phyloP scores from a whole-genome alignment of 2,113 vertebrate species.

The Hypomesus transpacificus region DNA sequence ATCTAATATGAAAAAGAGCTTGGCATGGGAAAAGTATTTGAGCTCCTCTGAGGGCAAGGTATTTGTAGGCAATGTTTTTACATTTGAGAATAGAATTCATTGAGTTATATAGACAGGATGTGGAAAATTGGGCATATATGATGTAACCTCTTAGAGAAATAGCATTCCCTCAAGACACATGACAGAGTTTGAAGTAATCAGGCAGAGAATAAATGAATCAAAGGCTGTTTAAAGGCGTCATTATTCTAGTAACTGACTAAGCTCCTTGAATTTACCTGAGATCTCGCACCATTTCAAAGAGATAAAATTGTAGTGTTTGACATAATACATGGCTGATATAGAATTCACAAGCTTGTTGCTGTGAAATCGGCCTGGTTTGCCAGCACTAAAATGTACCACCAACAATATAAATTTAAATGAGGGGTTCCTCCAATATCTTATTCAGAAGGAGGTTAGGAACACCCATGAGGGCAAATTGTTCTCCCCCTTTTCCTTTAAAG shows the following conservation, averaged over 20 bases:
- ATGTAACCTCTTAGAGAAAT: not conserved
- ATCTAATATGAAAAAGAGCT: no score
- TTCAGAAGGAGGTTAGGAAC: not conserved
- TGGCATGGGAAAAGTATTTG: no score
- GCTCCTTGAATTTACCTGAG: slow-evolving; percentile 25
- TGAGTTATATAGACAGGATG: no score
- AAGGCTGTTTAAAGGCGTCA: slow-evolving; percentile 27
- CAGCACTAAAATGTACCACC: not conserved
- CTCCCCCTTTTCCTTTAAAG: no score
- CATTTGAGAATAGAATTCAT: no score
- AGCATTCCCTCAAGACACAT: not conserved
- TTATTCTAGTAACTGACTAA: slow-evolving; percentile 29
- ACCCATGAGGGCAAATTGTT: no score
- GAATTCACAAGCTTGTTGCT: slow-evolving; percentile 35
- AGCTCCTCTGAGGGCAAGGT: no score
- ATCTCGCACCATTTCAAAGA: slow-evolving; percentile 35
- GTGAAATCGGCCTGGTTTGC: slow-evolving; percentile 25
- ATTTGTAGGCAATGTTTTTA: no score
- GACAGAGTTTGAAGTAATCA: not conserved
- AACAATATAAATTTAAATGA: not conserved
- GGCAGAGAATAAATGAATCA: not conserved
- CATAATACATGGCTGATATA: slow-evolving; percentile 27
- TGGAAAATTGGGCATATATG: no score
- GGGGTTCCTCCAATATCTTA: not conserved
- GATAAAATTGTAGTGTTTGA: slow-evolving; percentile 32